Conservation (phyloP, 2,113 vertebrate species). For the Australoheros scitulus region DNA sequence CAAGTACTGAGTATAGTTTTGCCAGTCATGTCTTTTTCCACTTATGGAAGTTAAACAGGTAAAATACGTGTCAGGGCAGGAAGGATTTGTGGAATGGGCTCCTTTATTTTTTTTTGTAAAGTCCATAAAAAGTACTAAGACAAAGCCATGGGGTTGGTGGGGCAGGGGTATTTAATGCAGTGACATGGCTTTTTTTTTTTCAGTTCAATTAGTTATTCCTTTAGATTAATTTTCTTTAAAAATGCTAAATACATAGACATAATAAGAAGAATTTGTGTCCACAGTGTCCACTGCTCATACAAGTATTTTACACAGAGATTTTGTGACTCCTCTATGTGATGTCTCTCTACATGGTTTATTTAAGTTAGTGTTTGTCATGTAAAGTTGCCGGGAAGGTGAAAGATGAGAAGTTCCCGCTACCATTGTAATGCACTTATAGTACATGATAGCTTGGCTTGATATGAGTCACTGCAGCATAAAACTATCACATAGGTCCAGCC, state of each 20-base stretch:
- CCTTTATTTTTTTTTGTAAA: not conserved
- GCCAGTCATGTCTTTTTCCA: not conserved
- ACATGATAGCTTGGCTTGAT: conserved; percentile 42
- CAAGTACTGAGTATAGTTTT: no score
- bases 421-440: not conserved
- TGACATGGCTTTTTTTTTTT: not conserved
- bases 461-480: not conserved
- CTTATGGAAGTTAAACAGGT: not conserved
- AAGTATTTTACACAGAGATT: not conserved
- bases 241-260: not conserved
- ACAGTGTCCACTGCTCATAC: not conserved
- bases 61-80: not conserved
- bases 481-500: not conserved
- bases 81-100: not conserved
- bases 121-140: not conserved
- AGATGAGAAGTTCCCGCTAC: not conserved
- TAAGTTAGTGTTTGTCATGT: not conserved
- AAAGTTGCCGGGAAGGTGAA: not conserved
- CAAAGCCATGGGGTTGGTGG: no score
- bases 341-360: not conserved
- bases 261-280: not conserved
- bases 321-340: not conserved
- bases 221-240: not conserved
- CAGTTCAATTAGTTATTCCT: not conserved
- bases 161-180: not conserved